Base-by-base conservation (phyloP, 2,113 vertebrate genomes). In the Tachycineta bicolor region DNA sequence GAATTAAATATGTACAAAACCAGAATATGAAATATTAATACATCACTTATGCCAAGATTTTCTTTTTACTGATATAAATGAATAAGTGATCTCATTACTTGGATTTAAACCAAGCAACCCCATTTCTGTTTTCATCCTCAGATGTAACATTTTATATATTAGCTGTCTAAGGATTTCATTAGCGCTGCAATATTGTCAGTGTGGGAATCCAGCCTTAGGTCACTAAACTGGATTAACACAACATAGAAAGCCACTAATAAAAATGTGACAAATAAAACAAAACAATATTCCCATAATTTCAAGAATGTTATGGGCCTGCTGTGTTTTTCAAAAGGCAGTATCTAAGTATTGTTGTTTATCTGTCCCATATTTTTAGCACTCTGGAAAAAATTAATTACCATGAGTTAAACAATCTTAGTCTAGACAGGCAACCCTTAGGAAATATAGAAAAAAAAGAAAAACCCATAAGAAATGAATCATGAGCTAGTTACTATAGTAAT, bases 371-470 rank as follows among this genome's bases (percentile, higher is more conserved):
- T 88, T 94, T 89, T 76, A 84, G 46, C 9, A 52, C 64, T 86
- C 70, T 73, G 81, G 15, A 37, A 53, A 87, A 84, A 88, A 71
- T 82, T 94, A 92, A 94, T 75, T 71, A 95, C 58, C 10, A 5
- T 60, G 93, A 93, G 89, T 95, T 93, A 94, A 97, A 74, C 34
- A 94, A 83, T 91, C 94, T 96, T 81, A 93, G 73, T 84, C 83
- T 89, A 86, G 71, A 93, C 92, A 92, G 71, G 41, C 49, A 86
- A 74, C 94, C 87, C 86, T 90, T 37, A 90, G 91, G 93, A 97
- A 97, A 96, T 46, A 74, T 0, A 85, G 81, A 8, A 34, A 92
- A 64, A 73, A 23, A 20, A 3, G 25, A 52, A 58, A 60, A 39
- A 0, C 1, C n/a, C n/a, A 70, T 55, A 84, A 91, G 90, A 83